Evolutionary conservation across 2,797 vertebrate species (phyloP).

Genomic region (Pipistrellus nathusii): DNA sequence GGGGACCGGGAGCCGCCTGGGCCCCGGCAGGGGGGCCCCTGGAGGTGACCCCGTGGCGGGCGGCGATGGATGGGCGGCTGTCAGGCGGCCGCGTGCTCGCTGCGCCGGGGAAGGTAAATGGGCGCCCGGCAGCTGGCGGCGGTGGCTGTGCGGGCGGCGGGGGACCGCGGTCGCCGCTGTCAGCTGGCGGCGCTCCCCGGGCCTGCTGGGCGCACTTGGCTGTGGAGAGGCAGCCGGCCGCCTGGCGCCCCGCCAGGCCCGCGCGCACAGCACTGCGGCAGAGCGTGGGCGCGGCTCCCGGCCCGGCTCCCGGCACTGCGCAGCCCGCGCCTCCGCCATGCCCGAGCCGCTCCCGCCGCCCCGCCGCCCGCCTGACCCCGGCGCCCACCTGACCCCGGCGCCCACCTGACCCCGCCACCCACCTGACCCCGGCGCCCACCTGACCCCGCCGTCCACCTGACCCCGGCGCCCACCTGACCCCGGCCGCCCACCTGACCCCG

Average conservation of each 20-base stretch:
- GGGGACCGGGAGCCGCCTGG: accelerated
- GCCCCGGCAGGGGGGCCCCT: not conserved
- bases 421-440: too few relatives aligned
- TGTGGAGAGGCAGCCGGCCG: slow-evolving; percentile 93
- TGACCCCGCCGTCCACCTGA: too few relatives aligned
- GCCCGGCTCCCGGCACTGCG: too few relatives aligned
- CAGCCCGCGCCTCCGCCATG: accelerated
- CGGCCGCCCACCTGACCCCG: too few relatives aligned
- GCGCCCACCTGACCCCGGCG: too few relatives aligned
- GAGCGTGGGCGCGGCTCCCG: too few relatives aligned
- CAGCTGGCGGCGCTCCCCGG: slow-evolving; percentile 89
- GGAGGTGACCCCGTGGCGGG: not conserved
- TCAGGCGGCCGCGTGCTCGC: slow-evolving; percentile 92
- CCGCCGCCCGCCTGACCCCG: too few relatives aligned
- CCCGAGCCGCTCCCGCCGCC: accelerated
- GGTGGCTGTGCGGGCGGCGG: slow-evolving; percentile 89
- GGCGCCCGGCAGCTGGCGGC: slow-evolving; percentile 94
- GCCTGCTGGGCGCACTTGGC: slow-evolving; percentile 97
- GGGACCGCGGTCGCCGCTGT: slow-evolving; percentile 91
- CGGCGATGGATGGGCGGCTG: not conserved
- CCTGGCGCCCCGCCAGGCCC: slow-evolving; percentile 88
- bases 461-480: too few relatives aligned
- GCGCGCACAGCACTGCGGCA: not conserved
- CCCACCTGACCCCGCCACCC: not conserved
- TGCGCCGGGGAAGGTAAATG: slow-evolving; percentile 98